These are phyloP conservation scores for Nixonia krombeini DNA, from an alignment of 1,140 invertebrate species.

Conservation along the genomic window DNA sequence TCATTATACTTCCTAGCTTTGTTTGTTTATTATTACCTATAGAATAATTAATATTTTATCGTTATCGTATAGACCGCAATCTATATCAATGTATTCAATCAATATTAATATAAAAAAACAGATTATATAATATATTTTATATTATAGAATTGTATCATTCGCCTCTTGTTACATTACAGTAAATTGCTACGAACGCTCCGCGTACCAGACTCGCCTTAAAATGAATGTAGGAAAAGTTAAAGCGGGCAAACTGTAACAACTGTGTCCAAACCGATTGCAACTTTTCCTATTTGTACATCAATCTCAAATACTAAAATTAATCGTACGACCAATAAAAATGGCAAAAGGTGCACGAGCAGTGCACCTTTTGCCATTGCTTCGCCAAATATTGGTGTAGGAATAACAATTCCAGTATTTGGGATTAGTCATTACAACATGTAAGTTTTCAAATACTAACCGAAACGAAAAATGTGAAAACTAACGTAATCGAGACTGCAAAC, in stretches of 20 bases:
- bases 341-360: too few species aligned
- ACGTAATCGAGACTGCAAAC: too few species aligned
- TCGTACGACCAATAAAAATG: too few species aligned
- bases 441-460: too few species aligned
- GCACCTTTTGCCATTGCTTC: too few species aligned
- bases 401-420: background rate
- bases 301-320: background rate
- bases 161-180: slow-evolving; percentile 54
- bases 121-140: slow-evolving; percentile 44
- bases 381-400: background rate
- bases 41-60: slow-evolving; percentile 46
- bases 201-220: slow-evolving; percentile 36
- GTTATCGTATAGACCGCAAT: slow-evolving; percentile 38
- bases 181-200: slow-evolving; percentile 55
- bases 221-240: too few species aligned
- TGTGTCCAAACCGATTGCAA: too few species aligned
- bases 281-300: too few species aligned
- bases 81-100: slow-evolving; percentile 31
- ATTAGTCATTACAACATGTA: background rate
- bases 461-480: too few species aligned
- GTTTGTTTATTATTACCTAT: slow-evolving; percentile 48
- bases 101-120: slow-evolving; percentile 50
- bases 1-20: slow-evolving; percentile 46
- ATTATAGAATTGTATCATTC: slow-evolving; percentile 52
- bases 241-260: too few species aligned